A percentile compares a stretch with the other conserved stretches of the same genome.
Evolutionary conservation across 35 echinoderm and acorn worm genomes (phyloP).

Genomic region (Strongylocentrotus purpuratus): DNA sequence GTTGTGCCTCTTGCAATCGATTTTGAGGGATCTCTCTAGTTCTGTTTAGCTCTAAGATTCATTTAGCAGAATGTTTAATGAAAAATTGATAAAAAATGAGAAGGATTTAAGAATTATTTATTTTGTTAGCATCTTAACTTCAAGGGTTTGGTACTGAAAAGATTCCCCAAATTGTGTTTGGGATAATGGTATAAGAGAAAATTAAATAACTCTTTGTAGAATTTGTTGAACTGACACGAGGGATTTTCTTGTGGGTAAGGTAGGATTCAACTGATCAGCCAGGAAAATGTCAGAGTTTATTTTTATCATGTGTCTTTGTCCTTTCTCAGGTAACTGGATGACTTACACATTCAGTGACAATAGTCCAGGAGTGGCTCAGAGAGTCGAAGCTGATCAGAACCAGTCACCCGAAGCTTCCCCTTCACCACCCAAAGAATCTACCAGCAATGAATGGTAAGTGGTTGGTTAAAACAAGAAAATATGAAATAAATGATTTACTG

Average conservation of each 20-base stretch:
- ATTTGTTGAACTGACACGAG: neutral
- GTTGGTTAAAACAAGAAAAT: neutral
- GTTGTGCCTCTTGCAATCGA: too few species aligned
- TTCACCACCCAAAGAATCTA: conserved; percentile 27
- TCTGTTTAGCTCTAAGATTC: too few species aligned
- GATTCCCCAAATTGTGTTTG: neutral
- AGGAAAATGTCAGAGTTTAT: neutral
- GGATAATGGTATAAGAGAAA: neutral
- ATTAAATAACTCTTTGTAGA: too few species aligned
- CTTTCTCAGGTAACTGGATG: conserved; percentile 76
- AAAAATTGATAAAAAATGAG: too few species aligned
- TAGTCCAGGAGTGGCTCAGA: conserved; percentile 55
- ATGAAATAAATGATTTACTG: too few species aligned
- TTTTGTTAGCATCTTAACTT: too few species aligned
- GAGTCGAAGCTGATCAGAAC: conserved; percentile 57
- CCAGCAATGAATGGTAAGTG: conserved; percentile 59
- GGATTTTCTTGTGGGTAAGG: neutral
- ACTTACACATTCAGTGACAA: conserved; percentile 83
- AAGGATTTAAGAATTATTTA: too few species aligned
- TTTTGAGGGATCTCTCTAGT: too few species aligned
- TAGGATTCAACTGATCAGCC: too few species aligned
- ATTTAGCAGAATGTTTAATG: too few species aligned
- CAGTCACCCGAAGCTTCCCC: conserved; percentile 32
- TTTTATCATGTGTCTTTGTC: neutral
- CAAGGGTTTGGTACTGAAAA: neutral